These are phyloP conservation scores for Propsilocerus akamusi DNA, from an alignment of 1,140 invertebrate genomes.

Conservation along the genomic window DNA sequence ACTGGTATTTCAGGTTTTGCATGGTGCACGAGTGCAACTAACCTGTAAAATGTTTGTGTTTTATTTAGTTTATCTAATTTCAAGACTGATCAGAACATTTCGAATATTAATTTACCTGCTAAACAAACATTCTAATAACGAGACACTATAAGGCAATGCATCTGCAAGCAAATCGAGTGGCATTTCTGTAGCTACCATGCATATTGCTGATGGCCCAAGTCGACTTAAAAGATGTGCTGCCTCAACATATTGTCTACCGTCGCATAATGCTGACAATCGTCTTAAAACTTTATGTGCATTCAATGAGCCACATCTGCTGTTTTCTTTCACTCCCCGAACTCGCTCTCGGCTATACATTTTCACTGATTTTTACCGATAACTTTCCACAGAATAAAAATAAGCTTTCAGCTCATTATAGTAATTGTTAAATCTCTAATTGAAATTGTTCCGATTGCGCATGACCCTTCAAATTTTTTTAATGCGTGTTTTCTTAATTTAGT, in stretches of 20 bases:
- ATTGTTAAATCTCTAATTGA: neutral
- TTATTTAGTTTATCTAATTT: neutral
- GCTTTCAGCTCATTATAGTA: neutral
- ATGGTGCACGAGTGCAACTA: constrained; percentile 1
- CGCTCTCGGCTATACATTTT: constrained; percentile 28
- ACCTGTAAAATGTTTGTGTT: neutral
- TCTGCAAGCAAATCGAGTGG: constrained; percentile 75
- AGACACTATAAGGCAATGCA: constrained; percentile 65
- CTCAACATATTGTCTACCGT: constrained; percentile 59
- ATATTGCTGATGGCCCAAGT: constrained; percentile 51
- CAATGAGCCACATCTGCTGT: constrained; percentile 40
- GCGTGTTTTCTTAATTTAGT: too few relatives aligned
- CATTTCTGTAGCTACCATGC: constrained; percentile 51
- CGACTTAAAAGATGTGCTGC: constrained; percentile 57
- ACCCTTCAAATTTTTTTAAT: neutral
- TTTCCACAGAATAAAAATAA: too few relatives aligned
- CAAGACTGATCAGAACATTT: neutral
- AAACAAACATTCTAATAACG: constrained; percentile 70
- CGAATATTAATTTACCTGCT: constrained; percentile 31
- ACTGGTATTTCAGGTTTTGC: constrained; percentile 44
- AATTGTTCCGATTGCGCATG: neutral
- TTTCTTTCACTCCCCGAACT: constrained; percentile 26
- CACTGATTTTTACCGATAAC: neutral
- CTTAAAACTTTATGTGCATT: constrained; percentile 55
- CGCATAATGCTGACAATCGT: constrained; percentile 51